Percentiles rank a stretch among this genome's conserved stretches.
These are phyloP conservation scores for Trachelus stipa DNA, from an alignment of 2,888 invertebrate species.

Conservation along the genomic window DNA sequence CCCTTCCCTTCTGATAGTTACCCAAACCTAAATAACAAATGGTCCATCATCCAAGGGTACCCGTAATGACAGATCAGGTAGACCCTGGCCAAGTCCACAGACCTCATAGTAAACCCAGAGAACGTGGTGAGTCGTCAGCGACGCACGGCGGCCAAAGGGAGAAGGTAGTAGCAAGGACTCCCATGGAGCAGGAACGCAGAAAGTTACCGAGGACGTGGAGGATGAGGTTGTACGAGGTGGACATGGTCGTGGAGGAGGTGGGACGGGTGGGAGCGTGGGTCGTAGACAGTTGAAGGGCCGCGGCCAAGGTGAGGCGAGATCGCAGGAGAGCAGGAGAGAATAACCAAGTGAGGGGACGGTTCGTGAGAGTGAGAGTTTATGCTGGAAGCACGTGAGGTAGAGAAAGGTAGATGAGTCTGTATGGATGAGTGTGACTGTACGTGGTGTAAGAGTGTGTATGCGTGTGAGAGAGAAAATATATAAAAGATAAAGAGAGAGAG, in stretches of 20 bases:
- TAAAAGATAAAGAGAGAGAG: conserved; percentile 22
- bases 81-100: background rate
- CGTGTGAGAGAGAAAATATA: background rate
- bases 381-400: conserved; percentile 30
- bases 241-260: background rate
- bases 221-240: conserved; percentile 13
- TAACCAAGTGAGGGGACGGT: conserved; percentile 20
- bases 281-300: conserved; percentile 67
- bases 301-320: conserved; percentile 64
- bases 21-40: background rate
- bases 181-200: conserved; percentile 16
- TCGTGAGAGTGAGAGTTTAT: conserved; percentile 24
- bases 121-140: background rate
- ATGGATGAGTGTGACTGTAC: background rate
- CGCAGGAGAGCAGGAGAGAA: conserved; percentile 17
- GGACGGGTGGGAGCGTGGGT: conserved; percentile 57
- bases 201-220: conserved; percentile 25
- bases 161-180: background rate
- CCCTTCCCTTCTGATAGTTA: no score
- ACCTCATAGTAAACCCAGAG: background rate
- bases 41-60: background rate
- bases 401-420: conserved; percentile 29
- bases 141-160: background rate
- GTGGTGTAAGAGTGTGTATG: conserved; percentile 16
- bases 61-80: background rate